phyloP scores from a whole-genome alignment of 2,113 vertebrate genomes.

The Petrocephalus zakoni region DNA sequence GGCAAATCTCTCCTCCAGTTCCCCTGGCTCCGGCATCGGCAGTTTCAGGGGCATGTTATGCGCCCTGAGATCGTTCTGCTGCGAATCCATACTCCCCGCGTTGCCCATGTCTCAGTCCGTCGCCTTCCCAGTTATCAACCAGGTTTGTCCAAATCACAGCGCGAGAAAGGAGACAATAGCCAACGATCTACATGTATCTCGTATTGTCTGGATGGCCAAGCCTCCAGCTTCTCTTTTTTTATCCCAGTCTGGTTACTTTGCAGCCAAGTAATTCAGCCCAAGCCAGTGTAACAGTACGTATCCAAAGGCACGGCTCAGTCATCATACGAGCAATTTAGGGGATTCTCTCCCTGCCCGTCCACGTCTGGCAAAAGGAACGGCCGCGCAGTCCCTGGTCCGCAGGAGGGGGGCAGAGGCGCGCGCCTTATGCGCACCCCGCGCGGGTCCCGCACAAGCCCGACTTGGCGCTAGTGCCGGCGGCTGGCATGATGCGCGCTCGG shows the following conservation, averaged over 20 bases:
- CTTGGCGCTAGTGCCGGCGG: conserved; percentile 50
- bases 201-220: neutral
- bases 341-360: conserved; percentile 41
- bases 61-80: conserved; percentile 79
- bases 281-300: conserved; percentile 27
- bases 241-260: conserved; percentile 38
- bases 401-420: conserved; percentile 10
- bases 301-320: conserved; percentile 54
- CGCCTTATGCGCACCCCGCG: conserved; percentile 71
- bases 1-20: conserved; percentile 92
- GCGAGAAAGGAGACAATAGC: neutral
- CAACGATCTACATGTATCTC: conserved; percentile 11
- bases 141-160: conserved; percentile 18
- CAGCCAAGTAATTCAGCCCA: conserved; percentile 44
- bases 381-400: conserved; percentile 21
- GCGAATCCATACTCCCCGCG: conserved; percentile 87
- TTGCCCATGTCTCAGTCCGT: conserved; percentile 74
- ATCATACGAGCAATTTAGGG: conserved; percentile 34
- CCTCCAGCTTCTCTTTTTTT: conserved; percentile 7
- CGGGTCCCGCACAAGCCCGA: conserved; percentile 64
- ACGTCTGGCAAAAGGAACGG: conserved; percentile 18
- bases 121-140: neutral
- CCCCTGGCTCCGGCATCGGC: conserved; percentile 86
- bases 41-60: conserved; percentile 85
- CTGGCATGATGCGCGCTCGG: conserved; percentile 62